phyloP scores from a whole-genome alignment of 2,113 vertebrate genomes.

The Corythaixoides concolor region DNA sequence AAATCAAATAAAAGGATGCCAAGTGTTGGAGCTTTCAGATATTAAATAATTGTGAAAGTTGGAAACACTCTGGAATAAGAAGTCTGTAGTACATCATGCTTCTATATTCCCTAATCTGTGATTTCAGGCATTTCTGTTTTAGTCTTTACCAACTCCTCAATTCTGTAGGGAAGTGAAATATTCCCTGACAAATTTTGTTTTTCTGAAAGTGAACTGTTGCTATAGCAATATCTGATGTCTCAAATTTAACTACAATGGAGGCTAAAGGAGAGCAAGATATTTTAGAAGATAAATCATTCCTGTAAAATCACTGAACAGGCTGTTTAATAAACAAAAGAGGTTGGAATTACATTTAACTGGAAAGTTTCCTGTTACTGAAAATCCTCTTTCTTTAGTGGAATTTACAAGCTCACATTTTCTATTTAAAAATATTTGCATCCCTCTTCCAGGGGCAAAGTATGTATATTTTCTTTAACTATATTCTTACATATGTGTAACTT shows the following conservation, averaged over 20 bases:
- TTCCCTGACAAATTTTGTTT: conserved; percentile 20
- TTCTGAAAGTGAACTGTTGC: conserved; percentile 43
- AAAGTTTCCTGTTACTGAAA: not conserved
- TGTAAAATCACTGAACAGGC: not conserved
- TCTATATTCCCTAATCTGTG: conserved; percentile 18
- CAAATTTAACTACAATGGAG: conserved; percentile 15
- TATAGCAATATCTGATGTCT: conserved; percentile 20
- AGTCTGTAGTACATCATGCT: not conserved
- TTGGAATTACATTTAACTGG: not conserved
- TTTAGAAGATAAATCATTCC: conserved; percentile 11
- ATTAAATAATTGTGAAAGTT: not conserved
- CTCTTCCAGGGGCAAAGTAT: not conserved
- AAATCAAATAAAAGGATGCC: not conserved
- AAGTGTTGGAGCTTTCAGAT: not conserved
- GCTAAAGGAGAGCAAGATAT: not conserved
- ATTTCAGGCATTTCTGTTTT: conserved; percentile 27
- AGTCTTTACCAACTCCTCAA: not conserved
- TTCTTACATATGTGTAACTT: not conserved
- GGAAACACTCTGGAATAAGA: not conserved
- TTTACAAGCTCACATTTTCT: not conserved
- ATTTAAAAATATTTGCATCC: not conserved
- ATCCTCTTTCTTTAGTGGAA: not conserved
- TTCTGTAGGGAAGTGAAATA: conserved; percentile 48
- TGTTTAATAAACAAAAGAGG: not conserved
- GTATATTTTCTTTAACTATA: not conserved